Base-by-base conservation (phyloP, 2,888 invertebrate genomes). In the Oscheius onirici region DNA sequence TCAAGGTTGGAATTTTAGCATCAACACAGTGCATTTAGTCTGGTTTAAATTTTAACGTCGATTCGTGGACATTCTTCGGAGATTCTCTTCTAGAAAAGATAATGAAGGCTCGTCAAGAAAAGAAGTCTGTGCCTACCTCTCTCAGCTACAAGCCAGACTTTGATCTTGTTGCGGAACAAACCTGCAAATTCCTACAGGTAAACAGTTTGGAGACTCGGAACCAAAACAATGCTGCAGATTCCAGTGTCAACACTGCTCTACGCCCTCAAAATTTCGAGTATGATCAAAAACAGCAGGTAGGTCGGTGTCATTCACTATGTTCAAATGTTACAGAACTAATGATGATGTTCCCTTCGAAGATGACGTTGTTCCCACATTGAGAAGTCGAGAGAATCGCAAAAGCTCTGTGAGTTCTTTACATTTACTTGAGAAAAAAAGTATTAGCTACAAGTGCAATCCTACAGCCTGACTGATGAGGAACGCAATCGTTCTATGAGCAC, bases 51-150 rank as follows among this genome's bases (percentile, higher is more conserved):
- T 99, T 97, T 89, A 96, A 97, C 88, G 94, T 94, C 72, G 97
- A 97, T 0, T 95, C 97, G 24, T 99, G 99, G 90, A 94, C 95
- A 0, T 95, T 93, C 90, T 99, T 97, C 89, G 94, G 94, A 2
- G 92, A 90, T 90, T 88, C 63, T 41, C 75, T 85, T 28, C 74
- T 86, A 2, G 71, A 71, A 51, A 74, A 69, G 49, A 66, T 77
- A 57, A 60, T 69, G 20, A 44, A 70, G 15, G 72, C 66, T 24
- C 20, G 66, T 3, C 11, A 24, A 10, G 67, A 73, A 8, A 54
- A 41, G 20, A 58, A 41, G 22, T 34, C 58, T 6, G 34, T 52
- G 13, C 52, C 34, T n/a, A 58, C 57, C n/a, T 66, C 63, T 15
- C 65, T 75, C 15, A 71, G 60, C 34, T 77, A 73, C 49, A 15